phyloP scores from a whole-genome alignment of 2,797 vertebrate species.

The Pterois miles region DNA sequence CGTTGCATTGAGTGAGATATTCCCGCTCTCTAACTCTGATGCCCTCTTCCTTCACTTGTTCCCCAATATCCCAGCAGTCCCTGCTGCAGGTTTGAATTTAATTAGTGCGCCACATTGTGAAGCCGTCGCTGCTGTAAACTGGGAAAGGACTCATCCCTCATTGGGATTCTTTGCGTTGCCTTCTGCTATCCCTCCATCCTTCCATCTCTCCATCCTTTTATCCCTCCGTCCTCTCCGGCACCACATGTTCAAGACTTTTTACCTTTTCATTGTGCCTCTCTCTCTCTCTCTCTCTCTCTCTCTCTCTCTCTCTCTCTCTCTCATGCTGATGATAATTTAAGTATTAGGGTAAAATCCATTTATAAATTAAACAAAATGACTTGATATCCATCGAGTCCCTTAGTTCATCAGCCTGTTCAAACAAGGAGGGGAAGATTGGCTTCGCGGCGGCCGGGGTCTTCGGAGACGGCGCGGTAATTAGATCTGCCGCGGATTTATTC shows the following conservation, averaged over 20 bases:
- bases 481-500: constrained; percentile 99
- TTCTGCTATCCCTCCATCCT: constrained; percentile 11
- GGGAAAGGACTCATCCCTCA: constrained; percentile 30
- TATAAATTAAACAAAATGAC: constrained; percentile 99
- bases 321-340: constrained; percentile 98
- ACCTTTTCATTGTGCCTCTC: constrained; percentile 30
- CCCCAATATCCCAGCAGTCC: neutral
- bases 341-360: constrained; percentile 99
- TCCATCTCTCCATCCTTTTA: constrained; percentile 21
- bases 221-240: constrained; percentile 29
- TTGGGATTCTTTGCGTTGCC: constrained; percentile 23
- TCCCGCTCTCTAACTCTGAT: neutral
- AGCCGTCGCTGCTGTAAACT: constrained; percentile 9
- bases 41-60: neutral
- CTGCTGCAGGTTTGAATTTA: neutral
- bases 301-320: constrained; percentile 26
- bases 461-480: constrained; percentile 98
- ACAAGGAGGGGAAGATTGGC: constrained; percentile 89
- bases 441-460: constrained; percentile 91
- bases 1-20: neutral
- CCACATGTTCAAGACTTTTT: constrained; percentile 44
- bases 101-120: neutral
- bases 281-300: neutral
- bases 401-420: constrained; percentile 99
- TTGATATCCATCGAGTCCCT: constrained; percentile 99